Evolutionary conservation across 2,888 invertebrate genomes (phyloP), one percentile per base, ranked within the genome.

Genomic region (Drosophila mayaguana): DNA sequence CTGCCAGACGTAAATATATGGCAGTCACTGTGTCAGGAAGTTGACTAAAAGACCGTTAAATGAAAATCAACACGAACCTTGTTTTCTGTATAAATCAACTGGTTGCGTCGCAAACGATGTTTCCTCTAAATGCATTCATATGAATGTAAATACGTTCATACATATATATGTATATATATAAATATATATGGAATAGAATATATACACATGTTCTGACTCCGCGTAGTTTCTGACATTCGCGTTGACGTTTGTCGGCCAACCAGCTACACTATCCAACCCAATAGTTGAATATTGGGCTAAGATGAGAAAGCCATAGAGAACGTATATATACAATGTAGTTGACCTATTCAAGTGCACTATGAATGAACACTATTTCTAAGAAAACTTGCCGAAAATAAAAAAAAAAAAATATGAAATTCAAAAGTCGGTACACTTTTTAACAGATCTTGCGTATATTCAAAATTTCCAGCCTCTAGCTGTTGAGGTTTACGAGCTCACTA

Each of bases 1-100:
- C 81, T 70, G 28, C 66, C 38, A 75, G 88, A 89, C 77, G 82
- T 74, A 78, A 83, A 88, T 76, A 82, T 71, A 89, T 90, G 88
- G 87, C 81, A 85, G 89, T 81, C 81, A 89, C 81, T 86, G 89
- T 90, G 87, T 90, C 87, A 90, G 90, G 81, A 87, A 89, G 87
- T 88, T 86, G 88, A 81, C 84, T 90, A 90, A 90, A 89, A 89
- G 84, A 90, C 90, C 89, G 89, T 88, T 88, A 88, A 88, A 88
- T 89, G 88, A 88, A 90, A 86, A 81, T 78, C 90, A 87, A 80
- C 88, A 88, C 88, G 88, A 88, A 88, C 83, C 71, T 57, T 59
- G 61, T 66, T 71, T 71, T 71, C 72, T 72, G 80, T 84, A 86
- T 90, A 90, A 88, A 88, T 88, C 88, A 88, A 88, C 88, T 88